These are phyloP conservation scores for Theocolax elegans DNA, from an alignment of 1,140 invertebrate species.

Conservation along the genomic window DNA sequence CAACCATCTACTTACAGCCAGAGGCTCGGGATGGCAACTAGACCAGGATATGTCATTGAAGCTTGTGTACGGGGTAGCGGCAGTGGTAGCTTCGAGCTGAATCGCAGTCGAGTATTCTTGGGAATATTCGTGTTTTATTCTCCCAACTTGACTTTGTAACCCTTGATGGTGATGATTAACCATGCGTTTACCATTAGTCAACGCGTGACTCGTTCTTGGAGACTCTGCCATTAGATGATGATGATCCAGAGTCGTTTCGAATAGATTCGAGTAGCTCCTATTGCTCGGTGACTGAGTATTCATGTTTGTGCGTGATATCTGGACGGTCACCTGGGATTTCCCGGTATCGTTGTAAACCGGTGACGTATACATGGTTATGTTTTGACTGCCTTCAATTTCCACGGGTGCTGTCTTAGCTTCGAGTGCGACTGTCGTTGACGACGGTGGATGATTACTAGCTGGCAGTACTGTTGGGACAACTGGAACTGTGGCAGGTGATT, in stretches of 20 bases:
- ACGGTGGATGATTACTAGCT: constrained; percentile 36
- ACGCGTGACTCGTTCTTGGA: constrained; percentile 42
- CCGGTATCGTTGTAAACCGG: constrained; percentile 53
- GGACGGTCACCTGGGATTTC: constrained; percentile 54
- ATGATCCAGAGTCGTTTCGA: constrained; percentile 53
- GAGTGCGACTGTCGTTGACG: constrained; percentile 38
- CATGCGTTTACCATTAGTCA: constrained; percentile 58
- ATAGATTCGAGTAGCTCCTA: constrained; percentile 49
- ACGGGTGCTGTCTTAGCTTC: constrained; percentile 52
- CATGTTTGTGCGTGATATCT: constrained; percentile 51
- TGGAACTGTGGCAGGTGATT: constrained; percentile 18
- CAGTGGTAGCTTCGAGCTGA: constrained; percentile 61
- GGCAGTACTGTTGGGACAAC: constrained; percentile 46
- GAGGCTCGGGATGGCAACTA: constrained; percentile 63
- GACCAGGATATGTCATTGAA: constrained; percentile 65
- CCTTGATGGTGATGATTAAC: constrained; percentile 49
- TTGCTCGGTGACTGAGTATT: constrained; percentile 43
- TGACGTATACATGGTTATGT: constrained; percentile 51
- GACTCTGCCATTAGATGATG: constrained; percentile 4
- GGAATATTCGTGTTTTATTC: constrained; percentile 55
- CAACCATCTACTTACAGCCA: constrained; percentile 64
- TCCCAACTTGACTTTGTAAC: constrained; percentile 45
- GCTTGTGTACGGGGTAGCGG: constrained; percentile 57
- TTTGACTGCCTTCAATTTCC: constrained; percentile 50
- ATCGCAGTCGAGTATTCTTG: constrained; percentile 57